Percentiles rank a stretch among this genome's conserved stretches.
These are phyloP conservation scores for Alcis repandata DNA, from an alignment of 2,888 invertebrate genomes.

Conservation along the genomic window DNA sequence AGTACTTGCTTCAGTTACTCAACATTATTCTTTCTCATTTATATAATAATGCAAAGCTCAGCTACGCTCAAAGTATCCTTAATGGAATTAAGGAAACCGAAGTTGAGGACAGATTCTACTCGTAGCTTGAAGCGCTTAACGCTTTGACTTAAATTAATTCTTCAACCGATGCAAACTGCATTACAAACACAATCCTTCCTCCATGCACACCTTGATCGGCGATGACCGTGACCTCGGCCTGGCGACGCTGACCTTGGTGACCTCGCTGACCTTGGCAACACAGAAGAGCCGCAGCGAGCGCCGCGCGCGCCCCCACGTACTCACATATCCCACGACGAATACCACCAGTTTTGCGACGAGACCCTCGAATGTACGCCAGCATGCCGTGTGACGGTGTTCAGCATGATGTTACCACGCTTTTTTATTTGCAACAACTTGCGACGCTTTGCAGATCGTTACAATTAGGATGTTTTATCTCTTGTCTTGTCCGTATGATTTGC, in stretches of 20 bases:
- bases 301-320: constrained; percentile 83
- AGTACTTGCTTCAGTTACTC: neutral
- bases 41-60: neutral
- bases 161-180: constrained; percentile 27
- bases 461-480: neutral
- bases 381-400: constrained; percentile 56
- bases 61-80: neutral
- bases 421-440: constrained; percentile 54
- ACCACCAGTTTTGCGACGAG: constrained; percentile 92
- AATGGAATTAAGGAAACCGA: neutral
- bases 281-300: constrained; percentile 76
- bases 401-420: constrained; percentile 73
- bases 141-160: constrained; percentile 2
- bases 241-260: constrained; percentile 23
- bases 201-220: constrained; percentile 55
- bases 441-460: constrained; percentile 14
- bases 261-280: neutral
- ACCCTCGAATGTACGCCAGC: constrained; percentile 91
- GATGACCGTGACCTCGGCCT: constrained; percentile 26
- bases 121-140: constrained; percentile 14
- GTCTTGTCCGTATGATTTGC: constrained; percentile 11
- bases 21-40: neutral
- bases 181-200: constrained; percentile 54
- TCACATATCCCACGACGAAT: constrained; percentile 90
- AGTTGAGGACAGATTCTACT: neutral